Evolutionary conservation across 2,113 vertebrate species (phyloP).

Genomic region (Calyptommatus sinebrachiatus): DNA sequence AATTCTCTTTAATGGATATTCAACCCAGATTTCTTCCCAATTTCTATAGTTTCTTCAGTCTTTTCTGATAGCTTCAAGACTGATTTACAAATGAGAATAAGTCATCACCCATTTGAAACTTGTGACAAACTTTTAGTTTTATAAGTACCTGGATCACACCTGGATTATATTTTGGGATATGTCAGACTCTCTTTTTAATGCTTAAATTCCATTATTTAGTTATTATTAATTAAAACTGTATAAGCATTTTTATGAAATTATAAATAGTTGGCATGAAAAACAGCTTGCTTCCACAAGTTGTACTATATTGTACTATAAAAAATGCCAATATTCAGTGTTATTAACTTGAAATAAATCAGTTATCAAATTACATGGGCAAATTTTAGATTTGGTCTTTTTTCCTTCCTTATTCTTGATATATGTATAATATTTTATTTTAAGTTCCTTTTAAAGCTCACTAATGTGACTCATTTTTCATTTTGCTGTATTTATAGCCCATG

Average conservation of each 20-base stretch:
- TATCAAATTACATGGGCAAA: neutral
- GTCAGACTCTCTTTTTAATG: too few relatives aligned
- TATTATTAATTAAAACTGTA: constrained; percentile 25
- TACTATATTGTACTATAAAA: constrained; percentile 5
- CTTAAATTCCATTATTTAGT: constrained; percentile 20
- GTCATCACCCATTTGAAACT: constrained; percentile 8
- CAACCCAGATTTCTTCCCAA: constrained; percentile 40
- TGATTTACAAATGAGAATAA: neutral
- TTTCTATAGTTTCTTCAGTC: constrained; percentile 61
- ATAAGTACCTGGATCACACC: constrained; percentile 1
- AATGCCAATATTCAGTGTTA: constrained; percentile 16
- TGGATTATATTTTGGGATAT: neutral
- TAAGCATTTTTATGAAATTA: constrained; percentile 32
- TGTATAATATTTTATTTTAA: constrained; percentile 41
- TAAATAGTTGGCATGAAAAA: constrained; percentile 21
- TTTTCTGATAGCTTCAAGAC: constrained; percentile 45
- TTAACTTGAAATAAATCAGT: constrained; percentile 22
- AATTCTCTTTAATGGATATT: constrained; percentile 43
- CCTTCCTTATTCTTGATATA: neutral
- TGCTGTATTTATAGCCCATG: constrained; percentile 10
- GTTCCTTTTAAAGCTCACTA: constrained; percentile 31
- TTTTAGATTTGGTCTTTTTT: constrained; percentile 30
- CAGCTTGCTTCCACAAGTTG: neutral
- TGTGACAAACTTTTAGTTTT: constrained; percentile 10
- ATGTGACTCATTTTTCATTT: constrained; percentile 35